A percentile compares a stretch with the other conserved stretches of the same genome.
Evolutionary conservation across 2,888 invertebrate species (phyloP).

Genomic region (Odontomyia ornata): DNA sequence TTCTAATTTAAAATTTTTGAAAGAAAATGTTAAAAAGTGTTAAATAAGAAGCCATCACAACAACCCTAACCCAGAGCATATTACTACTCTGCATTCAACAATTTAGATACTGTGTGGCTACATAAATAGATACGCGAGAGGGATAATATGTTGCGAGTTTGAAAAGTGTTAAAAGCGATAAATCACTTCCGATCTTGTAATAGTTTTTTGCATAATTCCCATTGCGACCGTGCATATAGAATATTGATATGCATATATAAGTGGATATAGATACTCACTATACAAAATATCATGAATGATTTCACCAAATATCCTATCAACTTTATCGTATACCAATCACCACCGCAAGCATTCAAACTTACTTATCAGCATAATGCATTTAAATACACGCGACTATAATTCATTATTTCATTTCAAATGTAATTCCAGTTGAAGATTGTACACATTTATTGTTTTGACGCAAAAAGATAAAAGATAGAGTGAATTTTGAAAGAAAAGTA

Average conservation of each 20-base stretch:
- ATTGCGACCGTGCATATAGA: slow-evolving; percentile 11
- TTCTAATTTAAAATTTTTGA: too few species aligned
- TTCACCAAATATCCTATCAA: too few species aligned
- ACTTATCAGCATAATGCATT: slow-evolving; percentile 12
- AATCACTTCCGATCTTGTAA: slow-evolving; percentile 45
- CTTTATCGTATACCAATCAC: too few species aligned
- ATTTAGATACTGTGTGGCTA: slow-evolving; percentile 19
- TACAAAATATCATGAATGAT: too few species aligned
- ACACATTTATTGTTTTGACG: slow-evolving; percentile 38
- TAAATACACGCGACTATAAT: slow-evolving; percentile 36
- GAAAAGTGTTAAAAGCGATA: slow-evolving; percentile 44
- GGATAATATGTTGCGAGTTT: slow-evolving; percentile 17
- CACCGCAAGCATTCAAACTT: not conserved
- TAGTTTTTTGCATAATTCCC: slow-evolving; percentile 32
- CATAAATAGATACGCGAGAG: slow-evolving; percentile 1
- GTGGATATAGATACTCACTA: too few species aligned
- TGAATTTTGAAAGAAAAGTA: not conserved
- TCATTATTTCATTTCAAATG: slow-evolving; percentile 40
- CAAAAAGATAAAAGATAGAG: not conserved
- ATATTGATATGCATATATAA: not conserved
- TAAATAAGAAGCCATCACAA: too few species aligned
- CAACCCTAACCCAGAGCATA: not conserved
- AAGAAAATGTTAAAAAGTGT: too few species aligned
- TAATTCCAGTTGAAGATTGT: slow-evolving; percentile 14
- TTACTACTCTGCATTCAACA: not conserved